phyloP scores from a whole-genome alignment of 1,140 invertebrate species.

The Diorhabda elongata region DNA sequence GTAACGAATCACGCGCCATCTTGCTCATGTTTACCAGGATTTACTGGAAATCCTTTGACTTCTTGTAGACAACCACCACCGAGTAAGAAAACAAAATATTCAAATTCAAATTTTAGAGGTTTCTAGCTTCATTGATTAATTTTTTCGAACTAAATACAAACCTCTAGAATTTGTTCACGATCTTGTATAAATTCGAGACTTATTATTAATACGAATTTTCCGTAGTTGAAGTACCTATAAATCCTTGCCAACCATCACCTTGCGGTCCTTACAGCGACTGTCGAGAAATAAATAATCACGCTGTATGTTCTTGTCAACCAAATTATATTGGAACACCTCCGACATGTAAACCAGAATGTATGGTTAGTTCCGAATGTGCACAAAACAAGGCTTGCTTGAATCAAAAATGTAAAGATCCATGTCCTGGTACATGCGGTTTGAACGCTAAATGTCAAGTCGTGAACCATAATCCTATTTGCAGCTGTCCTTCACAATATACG shows the following conservation, averaged over 20 bases:
- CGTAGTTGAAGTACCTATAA: slow-evolving; percentile 44
- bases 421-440: slow-evolving; percentile 63
- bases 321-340: slow-evolving; percentile 63
- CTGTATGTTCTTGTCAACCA: slow-evolving; percentile 63
- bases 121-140: too few relatives aligned
- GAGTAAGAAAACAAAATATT: slow-evolving; percentile 29
- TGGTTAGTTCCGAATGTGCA: slow-evolving; percentile 63
- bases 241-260: slow-evolving; percentile 64
- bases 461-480: slow-evolving; percentile 69
- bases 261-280: slow-evolving; percentile 64
- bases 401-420: slow-evolving; percentile 64
- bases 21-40: slow-evolving; percentile 66
- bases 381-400: slow-evolving; percentile 66
- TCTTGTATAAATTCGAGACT: too few relatives aligned
- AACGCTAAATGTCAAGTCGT: slow-evolving; percentile 66
- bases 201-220: slow-evolving; percentile 20
- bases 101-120: background rate
- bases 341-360: slow-evolving; percentile 62
- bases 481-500: slow-evolving; percentile 58
- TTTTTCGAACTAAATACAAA: too few relatives aligned
- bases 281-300: slow-evolving; percentile 55
- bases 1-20: slow-evolving; percentile 72
- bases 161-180: too few relatives aligned
- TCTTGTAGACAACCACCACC: slow-evolving; percentile 51
- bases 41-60: slow-evolving; percentile 68